Conservation (phyloP, 2,888 invertebrate species). For the Hypsopygia costalis region DNA sequence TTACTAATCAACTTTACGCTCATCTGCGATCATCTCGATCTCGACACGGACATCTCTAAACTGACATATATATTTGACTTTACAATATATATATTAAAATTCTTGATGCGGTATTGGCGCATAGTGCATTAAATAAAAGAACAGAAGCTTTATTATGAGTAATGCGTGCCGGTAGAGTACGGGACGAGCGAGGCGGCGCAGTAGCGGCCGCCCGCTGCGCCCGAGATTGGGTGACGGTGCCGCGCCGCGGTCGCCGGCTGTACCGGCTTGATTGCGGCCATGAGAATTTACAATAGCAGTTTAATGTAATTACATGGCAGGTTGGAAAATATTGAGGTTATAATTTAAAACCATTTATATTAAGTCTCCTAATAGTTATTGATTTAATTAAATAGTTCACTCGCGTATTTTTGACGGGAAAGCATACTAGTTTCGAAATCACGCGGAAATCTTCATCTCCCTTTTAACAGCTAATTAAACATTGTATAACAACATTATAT, state of each 20-base stretch:
- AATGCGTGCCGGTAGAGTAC: constrained; percentile 14
- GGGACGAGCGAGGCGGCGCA: constrained; percentile 9
- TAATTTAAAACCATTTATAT: background rate
- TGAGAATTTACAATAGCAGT: constrained; percentile 29
- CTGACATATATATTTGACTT: too few species aligned
- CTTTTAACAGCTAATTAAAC: too few species aligned
- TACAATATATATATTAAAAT: constrained; percentile 13
- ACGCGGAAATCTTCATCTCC: too few species aligned
- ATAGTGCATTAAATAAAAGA: constrained; percentile 23
- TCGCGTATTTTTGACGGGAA: too few species aligned
- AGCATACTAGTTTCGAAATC: too few species aligned
- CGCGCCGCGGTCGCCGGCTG: constrained; percentile 20
- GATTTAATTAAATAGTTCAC: too few species aligned
- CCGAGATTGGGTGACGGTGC: constrained; percentile 29
- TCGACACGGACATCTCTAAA: constrained; percentile 2
- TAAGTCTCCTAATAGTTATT: too few species aligned
- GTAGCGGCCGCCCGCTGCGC: constrained; percentile 43
- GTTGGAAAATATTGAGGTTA: background rate
- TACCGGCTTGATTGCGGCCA: constrained; percentile 36
- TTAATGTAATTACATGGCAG: constrained; percentile 35
- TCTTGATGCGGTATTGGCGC: constrained; percentile 3
- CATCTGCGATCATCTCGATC: background rate
- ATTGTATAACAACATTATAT: too few species aligned
- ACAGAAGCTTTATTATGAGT: constrained; percentile 31
- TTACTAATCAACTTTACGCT: background rate